Evolutionary conservation across 30 jellyfish, hydroid and myxozoan species (phyloP).

Genomic region (Mastigias papua): DNA sequence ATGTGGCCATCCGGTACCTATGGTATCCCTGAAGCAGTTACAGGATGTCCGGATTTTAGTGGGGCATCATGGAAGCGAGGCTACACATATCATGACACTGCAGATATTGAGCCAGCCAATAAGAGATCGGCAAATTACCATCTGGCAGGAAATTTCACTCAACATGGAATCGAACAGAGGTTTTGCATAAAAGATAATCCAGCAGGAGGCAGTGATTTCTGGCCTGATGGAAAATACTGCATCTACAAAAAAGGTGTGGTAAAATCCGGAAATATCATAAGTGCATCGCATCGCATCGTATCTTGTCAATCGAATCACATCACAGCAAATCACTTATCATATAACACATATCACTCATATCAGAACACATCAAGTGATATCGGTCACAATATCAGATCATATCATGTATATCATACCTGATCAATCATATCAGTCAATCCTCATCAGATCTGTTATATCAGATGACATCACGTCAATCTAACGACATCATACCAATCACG

Average conservation of each 20-base stretch:
- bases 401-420: neutral
- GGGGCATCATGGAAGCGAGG: constrained; percentile 88
- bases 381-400: no score
- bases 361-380: neutral
- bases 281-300: neutral
- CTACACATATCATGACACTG: constrained; percentile 93
- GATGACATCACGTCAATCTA: neutral
- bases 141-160: constrained; percentile 98
- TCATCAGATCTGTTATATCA: no score
- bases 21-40: constrained; percentile 96
- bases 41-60: constrained; percentile 93
- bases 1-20: constrained; percentile 99
- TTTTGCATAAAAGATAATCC: constrained; percentile 89
- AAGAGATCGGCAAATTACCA: constrained; percentile 96
- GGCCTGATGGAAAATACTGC: constrained; percentile 99
- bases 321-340: neutral
- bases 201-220: constrained; percentile 82
- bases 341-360: no score
- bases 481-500: neutral
- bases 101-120: constrained; percentile 94
- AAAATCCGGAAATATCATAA: neutral
- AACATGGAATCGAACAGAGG: constrained; percentile 98
- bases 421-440: no score
- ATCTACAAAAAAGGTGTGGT: constrained; percentile 91
- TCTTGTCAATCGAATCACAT: neutral